Evolutionary conservation across 2,797 vertebrate genomes (phyloP).

Genomic region (Microctenopoma stevenorrisi): DNA sequence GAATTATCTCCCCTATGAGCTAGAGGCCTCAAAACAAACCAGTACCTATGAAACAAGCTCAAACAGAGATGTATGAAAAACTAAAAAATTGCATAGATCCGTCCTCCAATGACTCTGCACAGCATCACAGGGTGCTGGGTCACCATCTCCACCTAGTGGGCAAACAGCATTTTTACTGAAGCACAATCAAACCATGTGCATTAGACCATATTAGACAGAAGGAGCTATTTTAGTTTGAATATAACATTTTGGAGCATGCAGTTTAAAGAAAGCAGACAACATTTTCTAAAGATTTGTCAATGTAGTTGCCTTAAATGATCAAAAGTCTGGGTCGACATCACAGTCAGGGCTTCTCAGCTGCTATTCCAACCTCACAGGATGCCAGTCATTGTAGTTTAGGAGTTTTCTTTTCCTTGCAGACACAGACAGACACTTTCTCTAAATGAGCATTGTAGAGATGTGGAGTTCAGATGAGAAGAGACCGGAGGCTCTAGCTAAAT

Average conservation of each 20-base stretch:
- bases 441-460: conserved; percentile 27
- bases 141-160: conserved; percentile 75
- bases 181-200: conserved; percentile 48
- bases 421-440: neutral
- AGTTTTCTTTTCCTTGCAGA: conserved; percentile 13
- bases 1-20: conserved; percentile 7
- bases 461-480: conserved; percentile 37
- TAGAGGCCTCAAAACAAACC: conserved; percentile 16
- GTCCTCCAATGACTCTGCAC: conserved; percentile 1
- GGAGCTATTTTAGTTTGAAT: no score
- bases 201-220: conserved; percentile 20
- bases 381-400: conserved; percentile 34
- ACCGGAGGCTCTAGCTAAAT: conserved; percentile 44
- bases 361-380: conserved; percentile 52
- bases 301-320: conserved; percentile 7
- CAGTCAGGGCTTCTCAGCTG: conserved; percentile 10
- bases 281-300: conserved; percentile 10
- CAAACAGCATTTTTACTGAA: conserved; percentile 1
- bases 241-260: neutral
- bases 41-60: conserved; percentile 35
- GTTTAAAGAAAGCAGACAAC: neutral
- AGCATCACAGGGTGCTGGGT: conserved; percentile 12
- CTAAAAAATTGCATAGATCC: conserved; percentile 27
- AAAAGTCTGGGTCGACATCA: conserved; percentile 15
- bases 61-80: conserved; percentile 38